Evolutionary conservation across 2,113 vertebrate species (phyloP).

Genomic region (Steatornis caripensis): DNA sequence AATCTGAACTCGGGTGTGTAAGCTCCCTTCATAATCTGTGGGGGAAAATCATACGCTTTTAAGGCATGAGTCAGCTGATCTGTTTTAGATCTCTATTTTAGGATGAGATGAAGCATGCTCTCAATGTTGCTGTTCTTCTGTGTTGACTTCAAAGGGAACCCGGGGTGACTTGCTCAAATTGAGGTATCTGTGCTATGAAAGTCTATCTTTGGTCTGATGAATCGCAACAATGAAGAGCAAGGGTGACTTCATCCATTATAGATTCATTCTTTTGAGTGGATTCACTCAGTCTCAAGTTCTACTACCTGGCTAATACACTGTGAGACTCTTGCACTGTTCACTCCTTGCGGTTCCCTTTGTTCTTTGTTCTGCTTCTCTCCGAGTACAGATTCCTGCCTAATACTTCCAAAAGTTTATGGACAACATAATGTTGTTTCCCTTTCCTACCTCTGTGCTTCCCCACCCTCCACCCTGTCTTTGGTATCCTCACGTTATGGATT

Average conservation of each 20-base stretch:
- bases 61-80: slow-evolving; percentile 44
- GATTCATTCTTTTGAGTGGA: neutral
- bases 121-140: neutral
- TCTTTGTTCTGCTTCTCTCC: neutral
- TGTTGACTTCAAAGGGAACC: neutral
- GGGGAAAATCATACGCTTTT: neutral
- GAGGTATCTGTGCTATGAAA: neutral
- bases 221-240: neutral
- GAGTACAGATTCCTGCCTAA: neutral
- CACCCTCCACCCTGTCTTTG: neutral
- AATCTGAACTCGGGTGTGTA: neutral
- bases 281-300: neutral
- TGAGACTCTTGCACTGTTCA: neutral
- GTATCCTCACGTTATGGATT: neutral
- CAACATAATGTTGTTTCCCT: fast-evolving
- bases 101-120: slow-evolving; percentile 20
- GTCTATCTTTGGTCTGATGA: slow-evolving; percentile 12
- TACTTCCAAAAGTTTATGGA: neutral
- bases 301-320: neutral
- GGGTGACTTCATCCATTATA: neutral
- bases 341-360: neutral
- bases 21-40: neutral
- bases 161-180: neutral
- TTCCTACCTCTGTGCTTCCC: neutral
- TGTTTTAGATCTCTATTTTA: slow-evolving; percentile 29